Conservation (phyloP, 23 tunicate genomes). For the Styela plicata region DNA sequence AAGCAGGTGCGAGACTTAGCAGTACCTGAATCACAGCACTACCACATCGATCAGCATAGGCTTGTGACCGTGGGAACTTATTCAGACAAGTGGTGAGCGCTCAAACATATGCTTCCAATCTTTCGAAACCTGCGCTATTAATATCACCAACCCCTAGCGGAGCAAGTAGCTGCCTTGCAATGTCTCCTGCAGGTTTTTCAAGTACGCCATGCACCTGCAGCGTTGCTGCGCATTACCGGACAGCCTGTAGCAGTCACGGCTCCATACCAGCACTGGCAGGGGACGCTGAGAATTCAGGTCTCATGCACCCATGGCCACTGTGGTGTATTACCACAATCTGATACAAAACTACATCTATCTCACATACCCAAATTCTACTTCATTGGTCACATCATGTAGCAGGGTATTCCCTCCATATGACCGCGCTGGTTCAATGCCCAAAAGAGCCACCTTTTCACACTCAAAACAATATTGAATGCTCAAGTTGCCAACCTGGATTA, state of each 20-base stretch:
- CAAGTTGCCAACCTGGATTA: constrained; percentile 49
- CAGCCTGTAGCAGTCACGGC: too few relatives aligned
- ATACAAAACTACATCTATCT: constrained; percentile 15
- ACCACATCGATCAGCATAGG: too few relatives aligned
- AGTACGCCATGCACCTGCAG: constrained; percentile 32
- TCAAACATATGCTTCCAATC: too few relatives aligned
- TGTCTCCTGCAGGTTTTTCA: not conserved
- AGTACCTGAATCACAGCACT: too few relatives aligned
- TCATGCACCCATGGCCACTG: too few relatives aligned
- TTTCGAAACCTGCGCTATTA: too few relatives aligned
- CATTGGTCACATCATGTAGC: constrained; percentile 45
- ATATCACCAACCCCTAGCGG: too few relatives aligned
- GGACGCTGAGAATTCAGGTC: too few relatives aligned
- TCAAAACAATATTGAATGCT: constrained; percentile 10
- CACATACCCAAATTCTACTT: constrained; percentile 24
- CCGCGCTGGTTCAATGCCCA: constrained; percentile 18
- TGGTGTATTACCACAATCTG: too few relatives aligned
- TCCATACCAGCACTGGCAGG: too few relatives aligned
- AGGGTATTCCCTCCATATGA: constrained; percentile 18
- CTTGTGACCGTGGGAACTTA: constrained; percentile 32
- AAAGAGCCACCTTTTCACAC: constrained; percentile 29
- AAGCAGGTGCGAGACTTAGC: too few relatives aligned
- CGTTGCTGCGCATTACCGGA: too few relatives aligned
- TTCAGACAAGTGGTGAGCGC: constrained; percentile 53
- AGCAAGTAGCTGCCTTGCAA: not conserved